Percentiles rank a stretch among this genome's conserved stretches.
phyloP scores from a whole-genome alignment of 2,113 vertebrate genomes.

The Tupaia chinensis region DNA sequence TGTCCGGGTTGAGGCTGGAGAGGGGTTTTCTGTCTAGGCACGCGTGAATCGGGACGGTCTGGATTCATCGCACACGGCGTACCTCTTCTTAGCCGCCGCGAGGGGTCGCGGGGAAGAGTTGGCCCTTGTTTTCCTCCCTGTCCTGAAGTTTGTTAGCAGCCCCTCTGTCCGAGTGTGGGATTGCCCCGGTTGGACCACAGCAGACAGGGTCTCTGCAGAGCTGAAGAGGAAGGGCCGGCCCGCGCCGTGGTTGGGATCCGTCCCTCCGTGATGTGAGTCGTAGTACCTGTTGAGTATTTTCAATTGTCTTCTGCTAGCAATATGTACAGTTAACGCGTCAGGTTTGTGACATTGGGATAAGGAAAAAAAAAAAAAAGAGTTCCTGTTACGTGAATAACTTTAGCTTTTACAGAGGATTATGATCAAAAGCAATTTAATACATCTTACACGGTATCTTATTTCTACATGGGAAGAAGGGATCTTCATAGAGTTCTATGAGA shows the following conservation, averaged over 20 bases:
- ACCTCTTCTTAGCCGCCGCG: background rate
- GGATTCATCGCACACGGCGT: too few species aligned
- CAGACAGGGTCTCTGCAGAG: slow-evolving; percentile 86
- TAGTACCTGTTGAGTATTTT: slow-evolving; percentile 93
- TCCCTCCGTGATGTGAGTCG: slow-evolving; percentile 92
- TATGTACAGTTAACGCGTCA: slow-evolving; percentile 94
- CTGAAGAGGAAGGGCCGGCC: slow-evolving; percentile 83
- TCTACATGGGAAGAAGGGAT: slow-evolving; percentile 84
- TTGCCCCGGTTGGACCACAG: slow-evolving; percentile 86
- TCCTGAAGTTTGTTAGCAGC: slow-evolving; percentile 69
- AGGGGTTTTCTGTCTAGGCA: background rate
- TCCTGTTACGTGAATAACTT: slow-evolving; percentile 94
- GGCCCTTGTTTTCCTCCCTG: slow-evolving; percentile 63
- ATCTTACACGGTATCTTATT: slow-evolving; percentile 87
- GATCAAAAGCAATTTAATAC: slow-evolving; percentile 90
- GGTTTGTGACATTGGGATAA: slow-evolving; percentile 94
- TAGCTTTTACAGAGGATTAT: slow-evolving; percentile 91
- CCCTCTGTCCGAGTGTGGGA: slow-evolving; percentile 83
- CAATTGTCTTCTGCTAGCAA: slow-evolving; percentile 96
- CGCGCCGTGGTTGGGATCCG: slow-evolving; percentile 88
- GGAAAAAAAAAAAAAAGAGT: slow-evolving; percentile 48
- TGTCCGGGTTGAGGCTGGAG: slow-evolving; percentile 10
- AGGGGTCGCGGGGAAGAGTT: background rate
- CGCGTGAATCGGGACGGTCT: too few species aligned
- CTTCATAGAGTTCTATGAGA: slow-evolving; percentile 89